Conservation (phyloP, 2,113 vertebrate genomes). For the Eonycteris spelaea region DNA sequence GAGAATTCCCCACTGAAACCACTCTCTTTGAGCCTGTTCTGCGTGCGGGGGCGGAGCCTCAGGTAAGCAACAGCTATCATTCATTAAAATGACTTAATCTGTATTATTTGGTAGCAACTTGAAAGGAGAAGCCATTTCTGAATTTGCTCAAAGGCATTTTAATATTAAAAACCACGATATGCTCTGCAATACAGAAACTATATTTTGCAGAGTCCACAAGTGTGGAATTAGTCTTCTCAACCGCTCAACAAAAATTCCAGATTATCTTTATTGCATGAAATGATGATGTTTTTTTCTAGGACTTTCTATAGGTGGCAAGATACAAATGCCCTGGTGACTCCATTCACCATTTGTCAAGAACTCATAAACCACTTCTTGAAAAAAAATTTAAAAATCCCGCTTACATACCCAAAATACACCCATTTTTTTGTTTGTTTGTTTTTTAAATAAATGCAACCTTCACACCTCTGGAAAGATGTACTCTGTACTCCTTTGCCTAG, state of each 20-base stretch:
- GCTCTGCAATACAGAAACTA: not conserved
- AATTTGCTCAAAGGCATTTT: not conserved
- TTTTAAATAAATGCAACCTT: not conserved
- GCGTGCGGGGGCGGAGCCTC: not conserved
- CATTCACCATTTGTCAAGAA: not conserved
- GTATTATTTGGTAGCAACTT: not conserved
- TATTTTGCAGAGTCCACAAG: not conserved
- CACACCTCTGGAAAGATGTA: not conserved
- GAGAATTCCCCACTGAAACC: not conserved
- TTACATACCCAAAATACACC: not conserved
- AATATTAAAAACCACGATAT: not conserved
- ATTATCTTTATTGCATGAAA: not conserved
- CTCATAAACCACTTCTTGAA: not conserved
- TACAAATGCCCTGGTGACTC: not conserved
- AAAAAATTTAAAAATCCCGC: not conserved
- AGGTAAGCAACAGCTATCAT: not conserved
- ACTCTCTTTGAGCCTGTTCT: not conserved
- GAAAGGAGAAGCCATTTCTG: not conserved
- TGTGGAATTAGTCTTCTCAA: not conserved
- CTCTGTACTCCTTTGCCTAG: not conserved
- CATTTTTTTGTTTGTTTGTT: not conserved
- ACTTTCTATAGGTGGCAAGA: not conserved
- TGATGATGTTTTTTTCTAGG: not conserved
- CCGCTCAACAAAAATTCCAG: not conserved
- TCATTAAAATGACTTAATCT: not conserved